Evolutionary conservation across 2,888 invertebrate species (phyloP), one percentile per base, ranked within the genome.

Genomic region (Luffia ferchaultella): DNA sequence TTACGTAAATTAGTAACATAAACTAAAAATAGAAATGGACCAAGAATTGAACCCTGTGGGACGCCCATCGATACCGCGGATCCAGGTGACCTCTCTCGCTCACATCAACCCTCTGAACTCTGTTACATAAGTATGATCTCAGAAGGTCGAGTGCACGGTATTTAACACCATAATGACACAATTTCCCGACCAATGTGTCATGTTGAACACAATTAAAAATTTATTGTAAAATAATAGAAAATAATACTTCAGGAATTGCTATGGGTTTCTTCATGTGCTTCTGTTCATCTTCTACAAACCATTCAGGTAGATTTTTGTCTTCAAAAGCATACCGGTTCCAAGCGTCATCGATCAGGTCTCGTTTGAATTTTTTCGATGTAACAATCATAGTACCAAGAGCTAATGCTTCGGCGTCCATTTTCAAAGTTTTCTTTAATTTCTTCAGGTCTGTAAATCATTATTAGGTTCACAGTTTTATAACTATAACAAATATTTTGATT

Each of bases 271-370:
- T 88, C 91, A 94, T 95, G 64, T 98, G 96, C 67, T 92, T 91
- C 55, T 90, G 88, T 73, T 99, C 99, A 62, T 99, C 98, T 53
- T 94, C 89, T 0, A 89, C 87, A 77, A 99, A 99, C 99, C 99
- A 99, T 60, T 93, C 93, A 0, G 99, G 99, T 46, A 99, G 83
- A 67, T 93, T 87, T 1, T 90, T 90, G 70, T 98, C 98, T 65
- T 96, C 95, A 67, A 95, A 96, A 2, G 93, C 89, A 68, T 94
- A 98, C 60, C 96, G 88, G 75, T 98, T 96, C 93, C 96, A 98
- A 0, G 92, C 96, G 48, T 88, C 90, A 68, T 98, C 98, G 9
- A 92, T 85, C 9, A 98, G 78, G 67, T 99, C 97, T 40, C 97
- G 88, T 62, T 93, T 93, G 15, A 91, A 88, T 77, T 97, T 98